These are phyloP conservation scores for Melanotaenia pygmaea DNA, from an alignment of 2,797 vertebrate genomes.

Conservation along the genomic window DNA sequence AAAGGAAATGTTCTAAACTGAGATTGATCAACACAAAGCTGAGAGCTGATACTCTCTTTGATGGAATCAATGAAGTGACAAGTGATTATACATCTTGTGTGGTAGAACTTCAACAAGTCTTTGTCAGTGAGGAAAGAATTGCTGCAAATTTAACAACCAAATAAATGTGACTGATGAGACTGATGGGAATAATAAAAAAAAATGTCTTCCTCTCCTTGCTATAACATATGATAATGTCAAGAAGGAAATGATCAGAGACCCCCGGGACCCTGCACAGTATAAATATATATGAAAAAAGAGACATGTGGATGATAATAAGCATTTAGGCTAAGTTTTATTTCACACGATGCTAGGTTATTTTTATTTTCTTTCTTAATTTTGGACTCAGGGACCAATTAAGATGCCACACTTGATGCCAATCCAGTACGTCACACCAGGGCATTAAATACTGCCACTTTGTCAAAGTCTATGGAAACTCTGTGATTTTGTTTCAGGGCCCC, in stretches of 20 bases:
- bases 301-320: neutral
- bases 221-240: neutral
- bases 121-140: neutral
- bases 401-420: neutral
- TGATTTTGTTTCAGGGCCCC: no score
- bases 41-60: conserved; percentile 23
- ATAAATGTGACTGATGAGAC: neutral
- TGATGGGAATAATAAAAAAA: neutral
- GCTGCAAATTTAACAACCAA: neutral
- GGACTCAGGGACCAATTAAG: neutral
- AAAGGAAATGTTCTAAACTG: conserved; percentile 35
- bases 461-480: neutral
- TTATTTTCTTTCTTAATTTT: neutral
- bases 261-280: neutral
- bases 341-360: neutral
- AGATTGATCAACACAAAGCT: conserved; percentile 39
- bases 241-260: neutral
- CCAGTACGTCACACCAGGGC: neutral
- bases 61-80: conserved; percentile 30
- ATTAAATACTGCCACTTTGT: no score
- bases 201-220: neutral
- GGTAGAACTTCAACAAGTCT: conserved; percentile 7
- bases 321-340: neutral
- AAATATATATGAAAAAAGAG: neutral
- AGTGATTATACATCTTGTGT: conserved; percentile 11